Evolutionary conservation across 2,888 invertebrate genomes (phyloP).

Genomic region (Zygaena filipendulae): DNA sequence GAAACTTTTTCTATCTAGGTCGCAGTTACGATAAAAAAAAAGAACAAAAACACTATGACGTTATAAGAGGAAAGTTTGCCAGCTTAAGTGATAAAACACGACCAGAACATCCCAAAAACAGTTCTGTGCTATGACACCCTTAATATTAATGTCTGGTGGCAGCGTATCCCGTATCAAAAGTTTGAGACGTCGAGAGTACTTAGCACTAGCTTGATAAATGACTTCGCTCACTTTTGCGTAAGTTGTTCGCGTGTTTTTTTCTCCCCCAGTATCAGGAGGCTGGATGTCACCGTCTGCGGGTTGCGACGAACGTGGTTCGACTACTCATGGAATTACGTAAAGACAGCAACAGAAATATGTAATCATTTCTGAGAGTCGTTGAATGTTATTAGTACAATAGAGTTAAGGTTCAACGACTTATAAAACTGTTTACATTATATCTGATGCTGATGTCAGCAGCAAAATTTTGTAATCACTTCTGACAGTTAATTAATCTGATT

Average conservation of each 20-base stretch:
- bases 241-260: slow-evolving; percentile 46
- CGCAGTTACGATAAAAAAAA: slow-evolving; percentile 19
- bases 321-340: too few relatives aligned
- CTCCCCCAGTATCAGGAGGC: slow-evolving; percentile 33
- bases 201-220: slow-evolving; percentile 64
- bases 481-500: too few relatives aligned
- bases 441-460: too few relatives aligned
- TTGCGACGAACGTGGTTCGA: slow-evolving; percentile 3
- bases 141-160: slow-evolving; percentile 64
- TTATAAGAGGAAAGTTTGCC: slow-evolving; percentile 42
- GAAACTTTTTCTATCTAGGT: slow-evolving; percentile 27
- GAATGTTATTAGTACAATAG: too few relatives aligned
- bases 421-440: too few relatives aligned
- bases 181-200: slow-evolving; percentile 62
- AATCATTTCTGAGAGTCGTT: too few relatives aligned
- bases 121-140: slow-evolving; percentile 52
- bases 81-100: slow-evolving; percentile 60
- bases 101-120: slow-evolving; percentile 48
- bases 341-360: too few relatives aligned
- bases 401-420: too few relatives aligned
- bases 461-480: too few relatives aligned
- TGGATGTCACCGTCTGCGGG: slow-evolving; percentile 24
- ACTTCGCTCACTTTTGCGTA: slow-evolving; percentile 56
- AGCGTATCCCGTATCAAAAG: slow-evolving; percentile 62
- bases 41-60: slow-evolving; percentile 30